Evolutionary conservation across 2,888 invertebrate species (phyloP), one percentile per base, ranked within the genome.

Genomic region (Papilio gigon): DNA sequence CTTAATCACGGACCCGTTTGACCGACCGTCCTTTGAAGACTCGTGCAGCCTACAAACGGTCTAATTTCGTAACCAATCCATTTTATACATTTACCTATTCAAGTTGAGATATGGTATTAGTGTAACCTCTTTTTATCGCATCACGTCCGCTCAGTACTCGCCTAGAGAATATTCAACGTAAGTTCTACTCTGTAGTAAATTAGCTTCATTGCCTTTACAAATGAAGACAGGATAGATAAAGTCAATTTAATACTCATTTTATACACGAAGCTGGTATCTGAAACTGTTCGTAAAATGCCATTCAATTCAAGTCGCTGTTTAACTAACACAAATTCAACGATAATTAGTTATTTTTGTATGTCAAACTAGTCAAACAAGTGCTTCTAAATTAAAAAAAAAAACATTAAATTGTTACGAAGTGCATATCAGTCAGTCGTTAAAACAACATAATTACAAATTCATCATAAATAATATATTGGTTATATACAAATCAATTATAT

Each of bases 1-100:
- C 76, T 79, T 80, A 80, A 81, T 80, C 78, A 77, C 75, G 79
- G 78, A 79, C 79, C 80, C 79, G 77, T 78, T 74, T 73, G 74
- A 71, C 68, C 65, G 65, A 71, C 68, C 66, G 50, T 70, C 33
- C 65, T 61, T 42, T 65, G 63, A 53, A 68, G 42, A 63, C 40
- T 68, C 37, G 22, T 27, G 25, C 50, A 37, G 50, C 44, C 33
- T 61, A 65, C 42, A 37, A 64, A 61, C 65, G 27, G 30, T 33
- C 44, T 44, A 20, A 60, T 42, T 65, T 65, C 40, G 44, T 30
- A 14, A 53, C 35, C 65, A 62, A 65, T 61, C 69, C 33, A 65
- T 65, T 61, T 65, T 50, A 56, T 61, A 53, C 40, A 61, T 64
- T 64, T 47, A 68, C 58, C 63, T 63, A 68, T 68, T 50, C 59